Evolutionary conservation across 2,113 vertebrate species (phyloP).

Genomic region (Ursus arctos): DNA sequence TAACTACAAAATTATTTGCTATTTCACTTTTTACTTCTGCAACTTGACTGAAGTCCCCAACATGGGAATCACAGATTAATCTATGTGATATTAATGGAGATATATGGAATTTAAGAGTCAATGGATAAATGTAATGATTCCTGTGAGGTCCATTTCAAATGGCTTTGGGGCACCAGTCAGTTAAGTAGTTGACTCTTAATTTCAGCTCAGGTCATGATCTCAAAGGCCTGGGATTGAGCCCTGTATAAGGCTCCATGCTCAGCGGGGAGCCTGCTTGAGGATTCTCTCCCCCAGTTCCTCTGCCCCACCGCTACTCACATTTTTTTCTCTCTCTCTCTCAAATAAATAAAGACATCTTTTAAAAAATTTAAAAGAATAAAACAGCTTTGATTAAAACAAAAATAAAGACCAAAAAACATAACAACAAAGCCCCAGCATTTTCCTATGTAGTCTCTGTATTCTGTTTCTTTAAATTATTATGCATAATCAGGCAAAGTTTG

Average conservation of each 20-base stretch:
- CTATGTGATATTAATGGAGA: not conserved
- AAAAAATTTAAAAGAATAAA: not conserved
- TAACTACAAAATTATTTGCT: not conserved
- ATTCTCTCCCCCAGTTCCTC: not conserved
- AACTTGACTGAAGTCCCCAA: not conserved
- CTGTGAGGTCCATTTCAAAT: not conserved
- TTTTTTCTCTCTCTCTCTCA: not conserved
- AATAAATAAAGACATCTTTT: not conserved
- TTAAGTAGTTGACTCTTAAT: not conserved
- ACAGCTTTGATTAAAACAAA: not conserved
- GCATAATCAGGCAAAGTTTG: not conserved
- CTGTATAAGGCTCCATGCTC: not conserved
- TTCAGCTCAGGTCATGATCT: not conserved
- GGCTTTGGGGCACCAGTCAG: not conserved
- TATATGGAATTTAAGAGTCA: not conserved
- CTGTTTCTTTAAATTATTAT: not conserved
- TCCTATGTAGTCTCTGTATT: not conserved
- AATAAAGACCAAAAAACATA: not conserved
- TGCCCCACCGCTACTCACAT: not conserved
- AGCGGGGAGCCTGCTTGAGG: not conserved
- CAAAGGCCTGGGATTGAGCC: not conserved
- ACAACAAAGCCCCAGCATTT: rapidly evolving
- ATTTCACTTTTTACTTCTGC: not conserved
- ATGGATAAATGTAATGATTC: not conserved
- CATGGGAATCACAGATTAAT: not conserved